These are phyloP conservation scores for Phymorhynchus buccinoides DNA, from an alignment of 1,140 invertebrate genomes.

Conservation along the genomic window DNA sequence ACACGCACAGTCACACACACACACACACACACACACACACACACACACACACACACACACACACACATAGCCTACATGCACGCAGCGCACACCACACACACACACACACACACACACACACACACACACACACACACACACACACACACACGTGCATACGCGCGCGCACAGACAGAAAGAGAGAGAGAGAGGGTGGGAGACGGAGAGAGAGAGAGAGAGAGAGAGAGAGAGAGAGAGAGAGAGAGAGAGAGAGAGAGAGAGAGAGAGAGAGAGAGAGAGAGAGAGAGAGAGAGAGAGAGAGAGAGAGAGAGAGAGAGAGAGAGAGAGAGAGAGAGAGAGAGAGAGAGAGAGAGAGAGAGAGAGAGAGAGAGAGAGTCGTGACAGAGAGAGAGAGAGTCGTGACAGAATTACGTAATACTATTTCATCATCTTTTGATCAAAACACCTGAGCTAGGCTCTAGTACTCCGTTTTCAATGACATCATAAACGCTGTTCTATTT, in stretches of 20 bases:
- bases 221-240: not conserved
- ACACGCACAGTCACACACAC: too few species aligned
- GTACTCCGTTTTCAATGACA: too few species aligned
- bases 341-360: not conserved
- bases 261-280: not conserved
- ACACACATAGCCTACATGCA: not conserved
- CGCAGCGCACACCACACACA: not conserved
- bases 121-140: slow-evolving; percentile 11
- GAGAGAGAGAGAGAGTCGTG: not conserved
- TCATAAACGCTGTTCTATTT: too few species aligned
- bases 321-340: slow-evolving; percentile 5
- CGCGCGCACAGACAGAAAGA: not conserved
- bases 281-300: not conserved
- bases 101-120: not conserved
- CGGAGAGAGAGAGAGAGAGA: not conserved
- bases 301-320: slow-evolving; percentile 26
- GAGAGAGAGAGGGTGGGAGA: not conserved
- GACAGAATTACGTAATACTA: too few species aligned
- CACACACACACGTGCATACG: slow-evolving; percentile 12
- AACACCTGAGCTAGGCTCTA: not conserved
- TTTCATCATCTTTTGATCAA: not conserved
- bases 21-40: too few species aligned
- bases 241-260: not conserved
- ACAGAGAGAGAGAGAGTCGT: not conserved
- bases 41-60: too few species aligned